Evolutionary conservation across 2,888 invertebrate genomes (phyloP).

Genomic region (Zootermopsis nevadensis): DNA sequence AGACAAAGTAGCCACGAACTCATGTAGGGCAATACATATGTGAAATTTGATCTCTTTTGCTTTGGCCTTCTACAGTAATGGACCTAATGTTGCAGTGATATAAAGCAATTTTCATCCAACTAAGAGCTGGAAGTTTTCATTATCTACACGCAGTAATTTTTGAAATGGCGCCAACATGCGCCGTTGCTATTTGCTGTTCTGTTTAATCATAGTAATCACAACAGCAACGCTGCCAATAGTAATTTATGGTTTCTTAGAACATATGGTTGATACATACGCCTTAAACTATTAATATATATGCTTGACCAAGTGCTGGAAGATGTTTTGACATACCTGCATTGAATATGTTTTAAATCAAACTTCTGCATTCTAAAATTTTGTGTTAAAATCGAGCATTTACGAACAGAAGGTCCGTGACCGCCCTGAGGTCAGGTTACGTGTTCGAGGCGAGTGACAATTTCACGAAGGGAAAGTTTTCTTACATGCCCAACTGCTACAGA

Average conservation of each 20-base stretch:
- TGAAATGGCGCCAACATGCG: slow-evolving; percentile 27
- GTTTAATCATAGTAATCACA: neutral
- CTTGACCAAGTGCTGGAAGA: neutral
- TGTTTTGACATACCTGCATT: neutral
- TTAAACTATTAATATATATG: neutral
- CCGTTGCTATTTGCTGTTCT: neutral
- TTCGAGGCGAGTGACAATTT: slow-evolving; percentile 41
- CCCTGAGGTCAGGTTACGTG: slow-evolving; percentile 10
- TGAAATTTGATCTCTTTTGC: neutral
- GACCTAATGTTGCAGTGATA: neutral
- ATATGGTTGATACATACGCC: neutral
- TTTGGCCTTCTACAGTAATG: slow-evolving; percentile 16
- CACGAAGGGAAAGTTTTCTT: slow-evolving; percentile 47
- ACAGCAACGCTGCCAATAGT: neutral
- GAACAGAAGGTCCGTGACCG: slow-evolving; percentile 36
- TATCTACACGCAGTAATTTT: neutral
- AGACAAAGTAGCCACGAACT: neutral
- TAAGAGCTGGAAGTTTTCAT: neutral
- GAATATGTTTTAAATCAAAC: neutral
- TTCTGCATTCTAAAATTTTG: neutral
- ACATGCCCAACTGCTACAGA: slow-evolving; percentile 29
- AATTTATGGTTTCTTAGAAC: neutral
- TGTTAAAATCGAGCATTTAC: neutral
- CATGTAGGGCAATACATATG: neutral
- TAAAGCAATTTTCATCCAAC: neutral